phyloP scores from a whole-genome alignment of 2,888 invertebrate species.

The Ernsta delagoae region DNA sequence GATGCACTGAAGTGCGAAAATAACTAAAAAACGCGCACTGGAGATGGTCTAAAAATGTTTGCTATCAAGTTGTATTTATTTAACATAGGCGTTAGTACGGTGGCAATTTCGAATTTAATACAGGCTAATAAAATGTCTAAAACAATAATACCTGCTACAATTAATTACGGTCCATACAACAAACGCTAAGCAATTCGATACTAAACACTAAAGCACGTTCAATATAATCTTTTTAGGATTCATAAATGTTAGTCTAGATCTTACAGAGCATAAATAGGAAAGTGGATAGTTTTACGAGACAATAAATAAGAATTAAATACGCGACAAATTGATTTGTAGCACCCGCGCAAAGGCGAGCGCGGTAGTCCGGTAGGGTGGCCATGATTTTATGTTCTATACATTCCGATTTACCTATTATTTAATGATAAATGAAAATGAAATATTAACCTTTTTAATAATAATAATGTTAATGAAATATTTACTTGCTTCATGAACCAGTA shows the following conservation, averaged over 20 bases:
- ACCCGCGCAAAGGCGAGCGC: conserved; percentile 39
- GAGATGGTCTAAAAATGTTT: too few species aligned
- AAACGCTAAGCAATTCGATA: background rate
- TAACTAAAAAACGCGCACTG: too few species aligned
- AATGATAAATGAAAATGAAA: too few species aligned
- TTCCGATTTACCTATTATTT: too few species aligned
- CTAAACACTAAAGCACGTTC: background rate
- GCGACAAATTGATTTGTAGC: conserved; percentile 46
- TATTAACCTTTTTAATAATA: too few species aligned
- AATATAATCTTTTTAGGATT: conserved; percentile 18
- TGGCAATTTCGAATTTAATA: too few species aligned
- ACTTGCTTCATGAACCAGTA: too few species aligned
- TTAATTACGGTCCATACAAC: background rate
- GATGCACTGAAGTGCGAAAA: too few species aligned
- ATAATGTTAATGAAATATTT: too few species aligned
- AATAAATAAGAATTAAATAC: conserved; percentile 39
- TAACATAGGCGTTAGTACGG: too few species aligned
- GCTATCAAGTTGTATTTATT: too few species aligned
- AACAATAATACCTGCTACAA: background rate
- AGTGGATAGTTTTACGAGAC: conserved; percentile 38
- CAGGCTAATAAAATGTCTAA: background rate
- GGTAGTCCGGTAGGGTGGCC: conserved; percentile 38
- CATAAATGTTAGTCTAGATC: conserved; percentile 36
- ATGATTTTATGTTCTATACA: background rate
- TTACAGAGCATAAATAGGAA: conserved; percentile 35